These are phyloP conservation scores for Maniola jurtina DNA, from an alignment of 1,140 invertebrate species.

Conservation along the genomic window DNA sequence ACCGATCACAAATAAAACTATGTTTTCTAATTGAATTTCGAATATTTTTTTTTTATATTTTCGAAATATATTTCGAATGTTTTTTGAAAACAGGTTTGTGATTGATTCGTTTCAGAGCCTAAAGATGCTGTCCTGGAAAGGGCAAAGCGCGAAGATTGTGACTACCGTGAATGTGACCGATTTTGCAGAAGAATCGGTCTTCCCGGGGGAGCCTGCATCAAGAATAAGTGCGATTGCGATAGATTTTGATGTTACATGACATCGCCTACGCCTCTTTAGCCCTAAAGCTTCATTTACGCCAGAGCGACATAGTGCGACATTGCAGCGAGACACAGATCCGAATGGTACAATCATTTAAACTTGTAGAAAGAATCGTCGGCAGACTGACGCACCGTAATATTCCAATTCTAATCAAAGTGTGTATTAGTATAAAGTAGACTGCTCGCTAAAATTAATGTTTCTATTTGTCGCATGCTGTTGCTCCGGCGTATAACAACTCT, in stretches of 20 bases:
- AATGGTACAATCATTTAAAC: too few relatives aligned
- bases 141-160: slow-evolving; percentile 23
- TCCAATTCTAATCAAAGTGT: too few relatives aligned
- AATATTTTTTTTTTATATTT: too few relatives aligned
- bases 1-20: too few relatives aligned
- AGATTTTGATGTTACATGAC: slow-evolving; percentile 9
- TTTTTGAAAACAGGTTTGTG: not conserved
- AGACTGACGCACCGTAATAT: too few relatives aligned
- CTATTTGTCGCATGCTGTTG: too few relatives aligned
- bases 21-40: too few relatives aligned
- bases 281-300: not conserved
- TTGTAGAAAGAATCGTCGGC: too few relatives aligned
- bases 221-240: slow-evolving; percentile 30
- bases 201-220: slow-evolving; percentile 28
- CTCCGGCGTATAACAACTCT: too few relatives aligned
- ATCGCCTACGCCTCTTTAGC: not conserved
- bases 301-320: not conserved
- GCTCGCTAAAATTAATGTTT: not conserved
- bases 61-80: too few relatives aligned
- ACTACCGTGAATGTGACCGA: slow-evolving; percentile 24
- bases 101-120: not conserved
- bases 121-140: not conserved
- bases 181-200: slow-evolving; percentile 28
- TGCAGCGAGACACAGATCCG: too few relatives aligned
- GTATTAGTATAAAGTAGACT: too few relatives aligned